These are phyloP conservation scores for Holotrichia oblita DNA, from an alignment of 1,140 invertebrate genomes.

Conservation along the genomic window DNA sequence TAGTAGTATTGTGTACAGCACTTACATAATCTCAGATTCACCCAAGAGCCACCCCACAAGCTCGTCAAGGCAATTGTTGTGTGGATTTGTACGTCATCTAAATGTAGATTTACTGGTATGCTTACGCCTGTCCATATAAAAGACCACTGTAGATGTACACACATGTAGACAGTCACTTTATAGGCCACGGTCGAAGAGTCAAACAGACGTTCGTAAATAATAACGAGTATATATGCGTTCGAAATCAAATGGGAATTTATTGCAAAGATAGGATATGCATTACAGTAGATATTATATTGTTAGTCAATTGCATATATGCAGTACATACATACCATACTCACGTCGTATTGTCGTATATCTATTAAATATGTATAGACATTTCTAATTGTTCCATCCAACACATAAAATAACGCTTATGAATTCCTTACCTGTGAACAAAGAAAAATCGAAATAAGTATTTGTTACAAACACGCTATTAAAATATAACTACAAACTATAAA, in stretches of 20 bases:
- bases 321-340: background rate
- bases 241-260: constrained; percentile 25
- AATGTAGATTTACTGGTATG: constrained; percentile 34
- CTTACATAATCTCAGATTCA: background rate
- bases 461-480: background rate
- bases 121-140: constrained; percentile 37
- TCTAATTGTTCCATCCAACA: background rate
- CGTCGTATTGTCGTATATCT: background rate
- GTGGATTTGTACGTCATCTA: constrained; percentile 36
- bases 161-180: background rate
- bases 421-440: constrained; percentile 20
- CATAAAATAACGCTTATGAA: background rate
- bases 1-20: background rate
- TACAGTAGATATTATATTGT: background rate
- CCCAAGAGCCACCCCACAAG: background rate
- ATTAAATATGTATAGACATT: background rate
- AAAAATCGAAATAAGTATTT: too few relatives aligned
- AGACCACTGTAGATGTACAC: background rate
- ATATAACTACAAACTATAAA: constrained; percentile 7
- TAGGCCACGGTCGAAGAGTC: background rate
- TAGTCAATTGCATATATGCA: too few relatives aligned
- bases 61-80: constrained; percentile 23
- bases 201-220: constrained; percentile 8
- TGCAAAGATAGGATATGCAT: background rate
- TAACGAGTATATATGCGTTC: background rate